Conservation (phyloP, 2,888 invertebrate species). For the Drosophila demipolita region DNA sequence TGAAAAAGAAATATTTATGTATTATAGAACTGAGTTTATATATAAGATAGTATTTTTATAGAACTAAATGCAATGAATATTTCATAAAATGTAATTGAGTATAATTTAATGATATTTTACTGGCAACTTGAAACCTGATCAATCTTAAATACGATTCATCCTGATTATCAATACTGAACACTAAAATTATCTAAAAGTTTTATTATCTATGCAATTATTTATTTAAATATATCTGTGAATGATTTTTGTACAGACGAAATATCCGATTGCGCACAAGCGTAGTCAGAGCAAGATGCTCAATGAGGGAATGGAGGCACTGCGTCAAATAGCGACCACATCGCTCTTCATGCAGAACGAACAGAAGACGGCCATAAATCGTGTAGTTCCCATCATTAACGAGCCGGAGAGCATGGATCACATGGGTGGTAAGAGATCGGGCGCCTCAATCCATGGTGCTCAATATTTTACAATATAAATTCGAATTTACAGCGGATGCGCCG, state of each 20-base stretch:
- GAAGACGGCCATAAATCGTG: constrained; percentile 82
- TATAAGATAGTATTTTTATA: neutral
- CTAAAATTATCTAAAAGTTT: too few species aligned
- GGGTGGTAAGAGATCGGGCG: constrained; percentile 40
- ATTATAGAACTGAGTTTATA: neutral
- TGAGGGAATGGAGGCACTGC: constrained; percentile 85
- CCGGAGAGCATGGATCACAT: constrained; percentile 76
- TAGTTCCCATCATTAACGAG: constrained; percentile 85
- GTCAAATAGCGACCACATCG: constrained; percentile 85
- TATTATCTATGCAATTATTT: too few species aligned
- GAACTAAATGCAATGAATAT: neutral
- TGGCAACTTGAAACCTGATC: neutral
- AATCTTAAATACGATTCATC: neutral
- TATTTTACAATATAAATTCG: neutral
- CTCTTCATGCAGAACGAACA: constrained; percentile 86
- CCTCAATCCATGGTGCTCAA: neutral
- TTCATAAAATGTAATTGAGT: neutral
- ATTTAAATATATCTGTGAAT: neutral
- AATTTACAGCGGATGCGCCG: constrained; percentile 68
- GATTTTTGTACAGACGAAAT: constrained; percentile 67
- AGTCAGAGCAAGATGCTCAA: constrained; percentile 85
- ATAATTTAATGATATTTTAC: neutral
- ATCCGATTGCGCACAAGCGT: constrained; percentile 84
- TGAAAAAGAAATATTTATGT: neutral
- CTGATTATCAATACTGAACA: too few species aligned